Evolutionary conservation across 30 jellyfish, hydroid and myxozoan genomes (phyloP).

Genomic region (Pelagia noctiluca): DNA sequence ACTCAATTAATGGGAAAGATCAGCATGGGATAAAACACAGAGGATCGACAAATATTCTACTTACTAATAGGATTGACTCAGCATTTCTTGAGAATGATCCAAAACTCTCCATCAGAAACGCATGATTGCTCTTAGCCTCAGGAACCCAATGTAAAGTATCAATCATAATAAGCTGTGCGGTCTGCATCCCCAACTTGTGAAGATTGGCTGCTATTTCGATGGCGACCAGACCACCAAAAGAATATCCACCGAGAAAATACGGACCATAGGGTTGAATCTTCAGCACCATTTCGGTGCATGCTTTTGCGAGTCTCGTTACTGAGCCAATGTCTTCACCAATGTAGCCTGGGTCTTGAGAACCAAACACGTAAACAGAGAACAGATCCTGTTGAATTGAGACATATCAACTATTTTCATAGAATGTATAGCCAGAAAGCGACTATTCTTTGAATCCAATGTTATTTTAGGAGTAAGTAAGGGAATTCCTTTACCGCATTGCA

Average conservation of each 20-base stretch:
- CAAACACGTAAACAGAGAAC: slow-evolving; percentile 54
- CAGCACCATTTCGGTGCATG: slow-evolving; percentile 33
- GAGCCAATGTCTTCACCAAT: slow-evolving; percentile 66
- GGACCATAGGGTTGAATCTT: slow-evolving; percentile 63
- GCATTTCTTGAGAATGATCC: no score
- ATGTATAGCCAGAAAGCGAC: no score
- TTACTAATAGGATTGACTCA: no score
- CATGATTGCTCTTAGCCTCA: slow-evolving; percentile 43
- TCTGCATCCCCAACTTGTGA: slow-evolving; percentile 30
- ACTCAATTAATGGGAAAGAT: no score
- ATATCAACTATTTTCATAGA: no score
- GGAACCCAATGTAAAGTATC: slow-evolving; percentile 74
- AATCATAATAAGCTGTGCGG: slow-evolving; percentile 60
- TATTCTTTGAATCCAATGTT: no score
- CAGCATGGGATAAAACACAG: no score
- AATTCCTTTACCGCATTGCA: no score
- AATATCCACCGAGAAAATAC: slow-evolving; percentile 70
- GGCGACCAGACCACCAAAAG: slow-evolving; percentile 71
- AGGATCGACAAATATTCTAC: slow-evolving; percentile 4
- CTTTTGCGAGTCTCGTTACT: slow-evolving; percentile 55
- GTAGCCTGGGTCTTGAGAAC: slow-evolving; percentile 57
- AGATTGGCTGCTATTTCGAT: slow-evolving; percentile 65
- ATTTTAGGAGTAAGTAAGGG: no score
- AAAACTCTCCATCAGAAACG: slow-evolving; percentile 41
- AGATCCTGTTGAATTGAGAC: no score